These are phyloP conservation scores for Morelia viridis DNA, from an alignment of 2,797 vertebrate species.

Conservation along the genomic window DNA sequence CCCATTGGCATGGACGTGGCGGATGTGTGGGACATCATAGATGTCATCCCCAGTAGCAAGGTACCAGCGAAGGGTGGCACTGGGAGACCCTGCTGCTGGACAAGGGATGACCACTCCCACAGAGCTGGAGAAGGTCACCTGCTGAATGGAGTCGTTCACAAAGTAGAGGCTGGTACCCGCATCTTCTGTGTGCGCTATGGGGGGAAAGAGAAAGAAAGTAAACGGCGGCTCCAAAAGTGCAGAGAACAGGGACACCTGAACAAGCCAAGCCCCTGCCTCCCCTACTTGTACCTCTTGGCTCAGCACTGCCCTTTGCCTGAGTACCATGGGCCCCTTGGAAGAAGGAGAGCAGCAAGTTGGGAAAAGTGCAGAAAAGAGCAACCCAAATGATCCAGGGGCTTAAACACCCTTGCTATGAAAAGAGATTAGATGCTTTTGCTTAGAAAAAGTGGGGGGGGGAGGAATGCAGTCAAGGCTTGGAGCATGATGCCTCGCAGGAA, in stretches of 20 bases:
- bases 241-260: background rate
- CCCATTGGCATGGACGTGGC: slow-evolving; percentile 98
- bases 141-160: slow-evolving; percentile 98
- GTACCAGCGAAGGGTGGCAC: slow-evolving; percentile 96
- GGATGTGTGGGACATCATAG: slow-evolving; percentile 98
- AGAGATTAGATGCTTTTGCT: background rate
- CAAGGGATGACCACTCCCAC: slow-evolving; percentile 99
- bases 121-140: slow-evolving; percentile 99
- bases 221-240: background rate
- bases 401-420: too few relatives aligned
- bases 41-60: slow-evolving; percentile 98
- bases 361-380: background rate
- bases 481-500: background rate
- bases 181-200: slow-evolving; percentile 91
- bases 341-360: too few relatives aligned
- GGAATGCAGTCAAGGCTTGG: background rate
- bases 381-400: background rate
- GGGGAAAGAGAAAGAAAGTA: slow-evolving; percentile 43
- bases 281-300: background rate
- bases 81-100: slow-evolving; percentile 95
- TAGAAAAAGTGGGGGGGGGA: background rate
- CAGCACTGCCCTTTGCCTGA: background rate
- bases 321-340: background rate
- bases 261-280: background rate
- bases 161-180: slow-evolving; percentile 98